Base-by-base conservation (phyloP, 2,113 vertebrate species). In the Ailuropoda melanoleuca region DNA sequence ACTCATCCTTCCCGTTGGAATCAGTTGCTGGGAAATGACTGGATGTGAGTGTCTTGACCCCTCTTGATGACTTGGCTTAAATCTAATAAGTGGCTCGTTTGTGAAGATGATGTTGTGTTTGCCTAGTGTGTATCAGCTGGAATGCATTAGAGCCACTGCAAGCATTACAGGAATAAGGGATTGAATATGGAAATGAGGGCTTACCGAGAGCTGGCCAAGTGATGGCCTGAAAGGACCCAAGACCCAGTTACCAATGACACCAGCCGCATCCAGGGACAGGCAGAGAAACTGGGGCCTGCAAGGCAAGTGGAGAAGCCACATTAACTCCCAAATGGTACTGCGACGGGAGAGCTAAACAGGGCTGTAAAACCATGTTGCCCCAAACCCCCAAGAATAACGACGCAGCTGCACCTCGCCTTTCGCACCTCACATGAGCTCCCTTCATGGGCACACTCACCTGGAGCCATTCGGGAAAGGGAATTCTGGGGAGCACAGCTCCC, bases 41-140 rank as follows among this genome's bases (percentile, higher is more conserved):
- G 86, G 62, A 78, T 74, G 43, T 68, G 58, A 90, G 75, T 77
- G 83, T 92, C 95, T 80, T 87, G 90, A 92, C 83, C 68, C 58
- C 39, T 68, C 55, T 90, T 64, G 84, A 74, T 84, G 62, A 18
- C 56, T 77, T 78, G 94, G 55, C 92, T 95, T 93, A 68, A 17
- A 74, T 95, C 53, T 83, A 72, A 13, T 87, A 94, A 94, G 75
- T 85, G 37, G 29, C 70, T 96, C 43, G 70, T 94, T 34, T 0
- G 6, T 85, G 60, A 92, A 92, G 87, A 75, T 34, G 6, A 12
- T 81, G 43, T 93, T 48, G 43, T 92, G 80, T 66, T 96, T 95
- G 72, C 48, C 46, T 19, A 3, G 46, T 90, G 60, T 55, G 48
- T 72, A 6, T 78, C 80, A 10, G 13, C 87, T 23, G 80, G 39